These are phyloP conservation scores for Mesocricetus auratus DNA, from an alignment of 2,113 vertebrate species.

Conservation along the genomic window DNA sequence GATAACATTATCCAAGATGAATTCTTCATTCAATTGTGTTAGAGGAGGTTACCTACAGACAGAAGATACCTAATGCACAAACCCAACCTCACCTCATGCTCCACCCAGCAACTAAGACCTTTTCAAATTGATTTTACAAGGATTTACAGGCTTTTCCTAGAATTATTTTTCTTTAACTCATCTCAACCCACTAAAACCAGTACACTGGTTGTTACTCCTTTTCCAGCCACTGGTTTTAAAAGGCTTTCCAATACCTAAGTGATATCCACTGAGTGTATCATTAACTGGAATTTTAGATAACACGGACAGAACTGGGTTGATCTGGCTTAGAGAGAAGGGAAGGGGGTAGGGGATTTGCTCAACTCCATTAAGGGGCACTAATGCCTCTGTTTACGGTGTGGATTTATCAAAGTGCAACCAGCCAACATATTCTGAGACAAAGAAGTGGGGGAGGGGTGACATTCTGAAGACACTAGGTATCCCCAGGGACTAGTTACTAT, in stretches of 20 bases:
- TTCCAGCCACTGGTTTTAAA: not conserved
- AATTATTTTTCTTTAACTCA: constrained; percentile 62
- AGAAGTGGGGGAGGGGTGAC: not conserved
- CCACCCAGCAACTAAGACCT: constrained; percentile 17
- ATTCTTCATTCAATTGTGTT: not conserved
- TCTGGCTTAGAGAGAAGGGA: constrained; percentile 63
- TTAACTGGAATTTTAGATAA: constrained; percentile 76
- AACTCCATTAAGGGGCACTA: constrained; percentile 72
- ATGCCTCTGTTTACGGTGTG: constrained; percentile 4
- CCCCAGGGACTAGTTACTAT: not conserved
- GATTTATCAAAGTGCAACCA: constrained; percentile 41
- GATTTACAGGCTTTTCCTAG: constrained; percentile 65
- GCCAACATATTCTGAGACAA: not conserved
- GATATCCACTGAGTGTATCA: constrained; percentile 54
- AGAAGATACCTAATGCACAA: not conserved
- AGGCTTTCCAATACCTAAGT: constrained; percentile 73
- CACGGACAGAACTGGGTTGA: constrained; percentile 56
- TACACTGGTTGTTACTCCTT: not conserved
- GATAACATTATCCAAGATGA: not conserved
- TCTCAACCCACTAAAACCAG: constrained; percentile 64
- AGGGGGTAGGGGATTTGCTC: constrained; percentile 57
- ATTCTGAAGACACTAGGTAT: not conserved
- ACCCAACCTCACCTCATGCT: not conserved
- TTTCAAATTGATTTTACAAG: constrained; percentile 51
- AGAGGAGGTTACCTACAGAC: not conserved